These are phyloP conservation scores for Portevinia maculata DNA, from an alignment of 2,888 invertebrate species.

Conservation along the genomic window DNA sequence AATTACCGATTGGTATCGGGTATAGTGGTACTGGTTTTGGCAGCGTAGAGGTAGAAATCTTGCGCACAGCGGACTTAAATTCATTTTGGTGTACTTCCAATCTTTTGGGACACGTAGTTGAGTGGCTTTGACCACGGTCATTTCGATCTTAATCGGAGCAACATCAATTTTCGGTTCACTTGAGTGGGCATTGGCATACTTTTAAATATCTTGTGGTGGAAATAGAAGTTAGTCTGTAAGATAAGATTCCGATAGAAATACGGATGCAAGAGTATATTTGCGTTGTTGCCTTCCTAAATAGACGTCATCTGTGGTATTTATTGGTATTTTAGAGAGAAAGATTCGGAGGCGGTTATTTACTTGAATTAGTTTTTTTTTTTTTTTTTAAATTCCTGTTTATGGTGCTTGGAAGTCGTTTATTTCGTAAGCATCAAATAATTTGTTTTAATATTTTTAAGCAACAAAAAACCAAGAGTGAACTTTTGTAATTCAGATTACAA, in stretches of 20 bases:
- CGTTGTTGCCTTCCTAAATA: background rate
- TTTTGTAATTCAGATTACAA: no score
- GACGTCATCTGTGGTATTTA: background rate
- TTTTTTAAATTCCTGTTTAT: no score
- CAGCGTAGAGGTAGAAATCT: conserved; percentile 23
- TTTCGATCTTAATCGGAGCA: conserved; percentile 33
- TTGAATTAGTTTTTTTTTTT: no score
- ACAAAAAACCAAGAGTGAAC: no score
- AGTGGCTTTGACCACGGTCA: conserved; percentile 38
- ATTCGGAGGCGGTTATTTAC: background rate
- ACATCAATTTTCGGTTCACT: conserved; percentile 5
- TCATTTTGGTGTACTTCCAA: conserved; percentile 34
- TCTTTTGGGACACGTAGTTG: conserved; percentile 4
- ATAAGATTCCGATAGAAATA: conserved; percentile 20
- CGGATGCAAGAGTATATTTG: background rate
- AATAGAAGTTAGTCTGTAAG: conserved; percentile 8
- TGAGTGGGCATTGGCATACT: conserved; percentile 2
- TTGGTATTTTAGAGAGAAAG: background rate
- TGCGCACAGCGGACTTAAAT: conserved; percentile 18
- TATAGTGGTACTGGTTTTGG: conserved; percentile 9
- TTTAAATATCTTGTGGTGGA: background rate
- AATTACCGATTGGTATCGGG: conserved; percentile 58
- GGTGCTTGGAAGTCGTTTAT: no score
- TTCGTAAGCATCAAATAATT: no score
- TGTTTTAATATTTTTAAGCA: no score